phyloP scores from a whole-genome alignment of 2,113 vertebrate genomes.

The Rhagologus leucostigma region DNA sequence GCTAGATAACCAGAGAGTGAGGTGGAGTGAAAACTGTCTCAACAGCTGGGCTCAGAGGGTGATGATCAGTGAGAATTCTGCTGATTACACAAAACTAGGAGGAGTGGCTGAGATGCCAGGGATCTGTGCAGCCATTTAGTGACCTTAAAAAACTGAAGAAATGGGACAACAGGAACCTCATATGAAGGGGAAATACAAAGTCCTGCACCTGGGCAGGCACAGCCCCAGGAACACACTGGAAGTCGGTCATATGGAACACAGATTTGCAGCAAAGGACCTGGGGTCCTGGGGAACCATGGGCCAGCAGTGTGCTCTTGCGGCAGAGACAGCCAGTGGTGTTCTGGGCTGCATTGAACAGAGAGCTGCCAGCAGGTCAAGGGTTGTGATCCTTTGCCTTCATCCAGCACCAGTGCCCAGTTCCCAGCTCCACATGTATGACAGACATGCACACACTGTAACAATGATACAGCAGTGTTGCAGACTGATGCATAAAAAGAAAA shows the following conservation, averaged over 20 bases:
- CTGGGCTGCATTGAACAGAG: neutral
- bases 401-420: neutral
- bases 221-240: neutral
- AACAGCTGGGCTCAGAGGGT: neutral
- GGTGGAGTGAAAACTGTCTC: neutral
- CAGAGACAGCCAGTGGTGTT: neutral
- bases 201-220: neutral
- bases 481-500: neutral
- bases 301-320: rapidly evolving
- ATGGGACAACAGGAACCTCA: neutral
- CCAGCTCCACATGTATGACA: neutral
- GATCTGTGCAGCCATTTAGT: neutral
- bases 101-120: neutral
- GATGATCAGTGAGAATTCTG: neutral
- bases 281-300: neutral
- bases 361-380: neutral
- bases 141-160: neutral
- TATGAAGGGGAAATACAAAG: neutral
- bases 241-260: neutral
- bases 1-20: neutral
- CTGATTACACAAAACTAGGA: neutral
- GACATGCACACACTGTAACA: neutral
- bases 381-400: neutral
- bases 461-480: neutral
- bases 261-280: neutral